A percentile compares a stretch with the other conserved stretches of the same genome.
Evolutionary conservation across 1,140 invertebrate genomes (phyloP).

Genomic region (Drosophila pachea): DNA sequence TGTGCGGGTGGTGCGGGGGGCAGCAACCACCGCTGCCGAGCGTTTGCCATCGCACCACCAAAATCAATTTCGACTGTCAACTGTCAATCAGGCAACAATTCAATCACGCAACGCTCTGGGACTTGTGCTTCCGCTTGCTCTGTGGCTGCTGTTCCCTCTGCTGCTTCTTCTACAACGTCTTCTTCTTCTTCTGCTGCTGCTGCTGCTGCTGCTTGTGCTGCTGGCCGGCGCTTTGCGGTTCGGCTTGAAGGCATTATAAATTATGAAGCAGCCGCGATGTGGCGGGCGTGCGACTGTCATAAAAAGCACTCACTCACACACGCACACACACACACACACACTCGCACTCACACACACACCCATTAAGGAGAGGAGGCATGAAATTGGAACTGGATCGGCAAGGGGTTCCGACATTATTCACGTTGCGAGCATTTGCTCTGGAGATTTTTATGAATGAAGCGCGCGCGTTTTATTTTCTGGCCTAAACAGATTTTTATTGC

Average conservation of each 20-base stretch:
- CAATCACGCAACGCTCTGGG: constrained; percentile 63
- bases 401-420: constrained; percentile 40
- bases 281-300: background rate
- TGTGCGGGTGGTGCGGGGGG: constrained; percentile 20
- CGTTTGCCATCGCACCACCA: constrained; percentile 30
- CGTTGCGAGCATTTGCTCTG: constrained; percentile 71
- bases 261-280: constrained; percentile 21
- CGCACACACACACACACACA: too few species aligned
- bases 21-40: constrained; percentile 57
- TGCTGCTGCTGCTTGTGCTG: background rate
- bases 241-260: constrained; percentile 44
- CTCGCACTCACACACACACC: too few species aligned
- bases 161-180: background rate
- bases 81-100: constrained; percentile 74
- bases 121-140: constrained; percentile 11
- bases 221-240: constrained; percentile 18
- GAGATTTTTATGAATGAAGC: constrained; percentile 74
- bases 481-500: constrained; percentile 70
- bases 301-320: background rate
- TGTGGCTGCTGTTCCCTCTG: background rate
- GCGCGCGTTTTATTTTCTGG: constrained; percentile 18
- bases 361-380: background rate
- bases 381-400: background rate
- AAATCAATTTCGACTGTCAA: constrained; percentile 77
- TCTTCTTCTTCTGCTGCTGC: background rate